Base-by-base conservation (phyloP, 1,140 invertebrate genomes). In the Drosophila aff. region DNA sequence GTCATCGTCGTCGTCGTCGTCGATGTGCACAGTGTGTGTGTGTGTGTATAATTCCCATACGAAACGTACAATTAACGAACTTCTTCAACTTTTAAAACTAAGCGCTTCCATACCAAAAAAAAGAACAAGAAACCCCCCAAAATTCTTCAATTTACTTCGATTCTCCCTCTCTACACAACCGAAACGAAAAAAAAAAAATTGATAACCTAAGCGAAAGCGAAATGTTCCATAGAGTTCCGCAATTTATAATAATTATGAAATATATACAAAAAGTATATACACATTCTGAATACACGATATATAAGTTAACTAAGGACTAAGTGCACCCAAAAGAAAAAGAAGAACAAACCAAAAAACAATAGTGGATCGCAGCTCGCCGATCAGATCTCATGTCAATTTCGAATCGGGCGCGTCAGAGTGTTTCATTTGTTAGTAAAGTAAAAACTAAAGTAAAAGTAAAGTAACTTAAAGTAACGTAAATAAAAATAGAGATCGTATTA, bases 311-410 rank as follows among this genome's bases (percentile, higher is more conserved):
- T 81, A 76, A 62, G 46, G 28, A 60, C 60, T 68, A 83, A 76
- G 71, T 76, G 79, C 72, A 81, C 79, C 46, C 53, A 33, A 52
- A 60, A 52, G 18, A 44, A n/a, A 41, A 28, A 49, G 6, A 10
- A 60, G 40, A 31, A 43, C 18, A n/a, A 60, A 52, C 36, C 4
- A 60, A 23, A 21, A 2, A 23, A 57, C 33, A 62, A 38, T 21
- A 53, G 40, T 60, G 46, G 66, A 52, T 72, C 31, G 58, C 64
- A 75, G 49, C 49, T 71, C 67, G 67, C 67, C 53, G 21, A 21
- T 21, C 21, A 73, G 71, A 86, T 87, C 83, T 86, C 83, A 82
- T 64, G 83, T 87, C 83, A 86, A 86, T 86, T 86, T 79, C 44
- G 15, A 80, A 52, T 71, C 49, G 49, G 57, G 38, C 62, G 52